phyloP scores from a whole-genome alignment of 2,888 invertebrate species.

The Neuroscelio doddi region DNA sequence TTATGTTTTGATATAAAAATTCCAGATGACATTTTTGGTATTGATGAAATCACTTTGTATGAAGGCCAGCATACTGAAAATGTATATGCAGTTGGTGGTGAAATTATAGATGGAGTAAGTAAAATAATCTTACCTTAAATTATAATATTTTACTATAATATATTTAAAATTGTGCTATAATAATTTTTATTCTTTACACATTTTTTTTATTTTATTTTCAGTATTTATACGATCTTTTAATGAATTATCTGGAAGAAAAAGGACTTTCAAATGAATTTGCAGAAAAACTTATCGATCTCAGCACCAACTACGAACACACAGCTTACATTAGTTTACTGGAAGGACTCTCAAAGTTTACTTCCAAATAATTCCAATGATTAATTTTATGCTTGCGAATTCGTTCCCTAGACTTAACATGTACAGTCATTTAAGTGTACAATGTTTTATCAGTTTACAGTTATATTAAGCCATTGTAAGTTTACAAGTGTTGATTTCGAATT shows the following conservation, averaged over 20 bases:
- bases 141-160: too few relatives aligned
- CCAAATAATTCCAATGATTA: constrained; percentile 69
- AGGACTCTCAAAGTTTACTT: constrained; percentile 88
- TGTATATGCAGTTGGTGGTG: constrained; percentile 92
- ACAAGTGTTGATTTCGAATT: background rate
- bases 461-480: background rate
- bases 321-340: constrained; percentile 93
- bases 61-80: constrained; percentile 91
- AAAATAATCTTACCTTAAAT: too few relatives aligned
- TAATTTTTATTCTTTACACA: too few relatives aligned
- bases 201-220: constrained; percentile 66
- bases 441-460: background rate
- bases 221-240: constrained; percentile 94
- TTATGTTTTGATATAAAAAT: too few relatives aligned
- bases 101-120: constrained; percentile 94
- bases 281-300: constrained; percentile 88
- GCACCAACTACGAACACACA: constrained; percentile 94
- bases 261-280: constrained; percentile 95
- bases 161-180: too few relatives aligned
- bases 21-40: constrained; percentile 90
- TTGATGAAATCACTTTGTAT: constrained; percentile 93
- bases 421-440: constrained; percentile 1
- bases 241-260: constrained; percentile 97
- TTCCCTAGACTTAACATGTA: background rate
- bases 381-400: background rate